A percentile compares a stretch with the other conserved stretches of the same genome.
These are phyloP conservation scores for Hipposideros larvatus DNA, from an alignment of 2,797 vertebrate species.

Conservation along the genomic window DNA sequence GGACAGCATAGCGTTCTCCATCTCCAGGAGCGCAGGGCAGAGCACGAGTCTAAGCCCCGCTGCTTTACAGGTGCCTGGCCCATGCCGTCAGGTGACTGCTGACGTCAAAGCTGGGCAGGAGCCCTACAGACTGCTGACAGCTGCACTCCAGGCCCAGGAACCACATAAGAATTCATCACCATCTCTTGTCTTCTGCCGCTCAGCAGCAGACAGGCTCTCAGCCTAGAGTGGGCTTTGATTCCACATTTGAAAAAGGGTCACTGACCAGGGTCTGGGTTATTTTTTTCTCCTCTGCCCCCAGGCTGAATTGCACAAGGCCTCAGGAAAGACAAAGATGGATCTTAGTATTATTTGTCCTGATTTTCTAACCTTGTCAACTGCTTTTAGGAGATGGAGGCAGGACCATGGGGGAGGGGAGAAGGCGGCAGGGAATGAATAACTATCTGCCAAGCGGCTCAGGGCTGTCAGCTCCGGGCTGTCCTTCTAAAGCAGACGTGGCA, in stretches of 20 bases:
- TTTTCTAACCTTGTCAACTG: slow-evolving; percentile 74
- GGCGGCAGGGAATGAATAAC: background rate
- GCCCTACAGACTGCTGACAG: background rate
- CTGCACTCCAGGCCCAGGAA: background rate
- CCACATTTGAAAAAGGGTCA: slow-evolving; percentile 53
- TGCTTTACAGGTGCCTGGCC: background rate
- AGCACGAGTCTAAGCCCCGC: background rate
- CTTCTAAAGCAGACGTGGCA: background rate
- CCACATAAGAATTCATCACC: background rate
- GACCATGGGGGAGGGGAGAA: background rate
- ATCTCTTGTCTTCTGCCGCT: background rate
- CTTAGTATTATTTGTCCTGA: slow-evolving; percentile 69
- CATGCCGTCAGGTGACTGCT: background rate
- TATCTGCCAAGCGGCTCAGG: background rate
- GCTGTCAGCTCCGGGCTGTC: background rate
- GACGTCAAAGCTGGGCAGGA: background rate
- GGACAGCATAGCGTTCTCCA: background rate
- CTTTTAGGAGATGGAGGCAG: slow-evolving; percentile 46
- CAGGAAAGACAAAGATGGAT: slow-evolving; percentile 66
- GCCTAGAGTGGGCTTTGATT: slow-evolving; percentile 5
- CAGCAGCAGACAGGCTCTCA: background rate
- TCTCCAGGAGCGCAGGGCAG: background rate
- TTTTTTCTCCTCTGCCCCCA: background rate
- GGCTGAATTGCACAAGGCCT: slow-evolving; percentile 38
- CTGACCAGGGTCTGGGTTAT: background rate